Evolutionary conservation across 1,140 invertebrate genomes (phyloP).

Genomic region (Cheumatopsyche charites): DNA sequence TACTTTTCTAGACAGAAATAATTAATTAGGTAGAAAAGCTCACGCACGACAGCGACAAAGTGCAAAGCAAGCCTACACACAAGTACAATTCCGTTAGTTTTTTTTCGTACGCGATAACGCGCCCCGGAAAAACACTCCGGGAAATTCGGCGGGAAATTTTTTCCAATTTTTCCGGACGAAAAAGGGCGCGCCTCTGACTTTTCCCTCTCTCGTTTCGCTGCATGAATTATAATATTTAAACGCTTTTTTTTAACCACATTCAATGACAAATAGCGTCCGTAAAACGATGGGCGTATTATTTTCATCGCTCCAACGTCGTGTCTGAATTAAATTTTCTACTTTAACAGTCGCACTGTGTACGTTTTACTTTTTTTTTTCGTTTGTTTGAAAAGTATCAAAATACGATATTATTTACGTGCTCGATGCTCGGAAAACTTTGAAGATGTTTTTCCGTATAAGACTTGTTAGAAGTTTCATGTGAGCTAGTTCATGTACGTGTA

Average conservation of each 20-base stretch:
- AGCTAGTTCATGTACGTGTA: neutral
- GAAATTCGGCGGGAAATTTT: neutral
- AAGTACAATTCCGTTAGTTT: conserved; percentile 3
- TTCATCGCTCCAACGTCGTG: neutral
- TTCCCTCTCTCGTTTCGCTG: neutral
- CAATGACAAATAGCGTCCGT: neutral
- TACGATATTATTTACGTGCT: neutral
- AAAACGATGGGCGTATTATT: neutral
- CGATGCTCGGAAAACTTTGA: neutral
- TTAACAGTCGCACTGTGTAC: neutral
- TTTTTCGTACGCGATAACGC: conserved; percentile 6
- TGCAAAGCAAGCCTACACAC: neutral
- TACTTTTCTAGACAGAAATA: neutral
- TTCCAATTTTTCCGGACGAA: neutral
- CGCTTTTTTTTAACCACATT: neutral
- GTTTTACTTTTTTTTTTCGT: neutral
- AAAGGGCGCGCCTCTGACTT: neutral
- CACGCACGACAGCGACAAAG: neutral
- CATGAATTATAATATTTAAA: neutral
- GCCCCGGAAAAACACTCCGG: conserved; percentile 12
- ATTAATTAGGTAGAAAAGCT: conserved; percentile 5
- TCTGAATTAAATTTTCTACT: neutral
- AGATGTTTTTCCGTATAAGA: neutral
- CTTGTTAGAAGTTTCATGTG: conserved; percentile 1
- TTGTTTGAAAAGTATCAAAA: neutral